These are phyloP conservation scores for Rhopalosiphum nymphaeae DNA, from an alignment of 2,888 invertebrate species.

Conservation along the genomic window DNA sequence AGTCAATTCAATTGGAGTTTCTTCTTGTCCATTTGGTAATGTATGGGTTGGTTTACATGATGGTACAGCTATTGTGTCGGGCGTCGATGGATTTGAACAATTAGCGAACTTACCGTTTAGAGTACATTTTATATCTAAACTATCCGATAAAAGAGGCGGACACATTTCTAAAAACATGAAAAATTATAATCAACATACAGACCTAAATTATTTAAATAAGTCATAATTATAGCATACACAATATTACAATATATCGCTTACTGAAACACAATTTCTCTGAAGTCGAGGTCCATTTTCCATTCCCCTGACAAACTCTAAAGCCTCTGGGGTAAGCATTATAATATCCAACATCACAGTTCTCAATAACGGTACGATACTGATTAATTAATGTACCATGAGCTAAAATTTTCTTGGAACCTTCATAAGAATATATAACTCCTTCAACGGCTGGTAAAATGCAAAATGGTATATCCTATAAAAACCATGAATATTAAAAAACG, in stretches of 20 bases:
- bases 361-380: background rate
- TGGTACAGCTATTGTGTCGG: conserved; percentile 65
- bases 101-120: conserved; percentile 63
- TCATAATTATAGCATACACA: too few relatives aligned
- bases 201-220: background rate
- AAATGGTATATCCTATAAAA: too few relatives aligned
- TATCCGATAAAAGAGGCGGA: conserved; percentile 66
- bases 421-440: too few relatives aligned
- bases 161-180: conserved; percentile 66
- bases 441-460: too few relatives aligned
- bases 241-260: background rate
- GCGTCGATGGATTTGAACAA: conserved; percentile 65
- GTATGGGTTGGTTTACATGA: conserved; percentile 66
- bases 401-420: background rate
- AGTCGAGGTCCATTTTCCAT: background rate
- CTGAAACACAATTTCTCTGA: conserved; percentile 22
- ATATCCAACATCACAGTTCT: conserved; percentile 4
- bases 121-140: conserved; percentile 66
- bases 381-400: background rate
- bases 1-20: conserved; percentile 44
- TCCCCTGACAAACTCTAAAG: background rate
- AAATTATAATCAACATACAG: background rate
- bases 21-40: background rate
- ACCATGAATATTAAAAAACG: too few relatives aligned
- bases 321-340: background rate